phyloP scores from a whole-genome alignment of 2,113 vertebrate species.

The Guaruba guarouba region DNA sequence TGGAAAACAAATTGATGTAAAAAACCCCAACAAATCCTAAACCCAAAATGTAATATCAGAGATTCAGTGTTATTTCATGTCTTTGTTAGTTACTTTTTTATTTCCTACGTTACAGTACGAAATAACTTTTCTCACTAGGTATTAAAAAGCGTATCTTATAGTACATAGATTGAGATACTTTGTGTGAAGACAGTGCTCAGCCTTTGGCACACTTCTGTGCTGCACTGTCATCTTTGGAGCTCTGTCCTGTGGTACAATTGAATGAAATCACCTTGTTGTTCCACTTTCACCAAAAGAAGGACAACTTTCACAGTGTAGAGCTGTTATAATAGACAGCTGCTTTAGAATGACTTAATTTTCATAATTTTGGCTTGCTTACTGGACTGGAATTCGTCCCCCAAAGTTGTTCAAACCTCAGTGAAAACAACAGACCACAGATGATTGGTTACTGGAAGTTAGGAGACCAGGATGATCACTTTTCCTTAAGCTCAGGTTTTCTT shows the following conservation, averaged over 20 bases:
- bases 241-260: neutral
- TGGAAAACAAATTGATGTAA: neutral
- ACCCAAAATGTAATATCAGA: fast-evolving
- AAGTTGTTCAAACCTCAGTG: neutral
- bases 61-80: neutral
- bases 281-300: neutral
- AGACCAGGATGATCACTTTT: neutral
- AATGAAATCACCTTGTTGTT: neutral
- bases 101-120: neutral
- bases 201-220: neutral
- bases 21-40: neutral
- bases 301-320: neutral
- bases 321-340: neutral
- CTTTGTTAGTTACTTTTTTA: neutral
- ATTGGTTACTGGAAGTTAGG: neutral
- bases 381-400: neutral
- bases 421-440: neutral
- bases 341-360: neutral
- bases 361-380: neutral
- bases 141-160: fast-evolving
- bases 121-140: neutral
- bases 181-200: neutral
- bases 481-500: neutral
- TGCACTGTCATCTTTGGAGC: fast-evolving
- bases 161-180: neutral